Percentiles rank a stretch among this genome's conserved stretches.
These are phyloP conservation scores for Picus viridis DNA, from an alignment of 2,797 vertebrate species.

Conservation along the genomic window DNA sequence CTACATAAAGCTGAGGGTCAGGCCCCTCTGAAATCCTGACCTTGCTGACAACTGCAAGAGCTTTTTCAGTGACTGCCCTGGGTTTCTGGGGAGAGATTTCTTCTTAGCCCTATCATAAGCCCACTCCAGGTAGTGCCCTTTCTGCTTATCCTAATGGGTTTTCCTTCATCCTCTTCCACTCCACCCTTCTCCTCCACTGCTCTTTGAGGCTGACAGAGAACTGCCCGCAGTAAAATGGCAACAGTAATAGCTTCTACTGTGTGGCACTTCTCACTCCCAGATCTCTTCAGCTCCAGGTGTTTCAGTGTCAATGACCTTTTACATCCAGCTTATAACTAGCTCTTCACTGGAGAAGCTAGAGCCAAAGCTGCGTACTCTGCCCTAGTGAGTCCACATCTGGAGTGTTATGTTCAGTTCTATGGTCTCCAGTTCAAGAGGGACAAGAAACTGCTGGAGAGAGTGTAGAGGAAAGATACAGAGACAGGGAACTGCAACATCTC, in stretches of 20 bases:
- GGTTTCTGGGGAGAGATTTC: not conserved
- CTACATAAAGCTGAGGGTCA: not conserved
- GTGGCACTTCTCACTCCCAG: not conserved
- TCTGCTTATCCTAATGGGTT: not conserved
- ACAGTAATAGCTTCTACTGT: not conserved
- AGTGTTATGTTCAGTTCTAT: no score
- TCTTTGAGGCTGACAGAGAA: not conserved
- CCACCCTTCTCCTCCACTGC: not conserved
- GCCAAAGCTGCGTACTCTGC: not conserved
- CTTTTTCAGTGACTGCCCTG: not conserved
- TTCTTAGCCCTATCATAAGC: not conserved
- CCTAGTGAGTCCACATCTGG: no score
- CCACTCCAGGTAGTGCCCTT: not conserved
- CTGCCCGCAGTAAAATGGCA: not conserved
- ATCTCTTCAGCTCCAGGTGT: not conserved
- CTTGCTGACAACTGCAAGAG: not conserved
- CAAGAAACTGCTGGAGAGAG: no score
- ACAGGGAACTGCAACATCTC: no score
- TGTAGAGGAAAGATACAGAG: no score
- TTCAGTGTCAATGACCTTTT: not conserved
- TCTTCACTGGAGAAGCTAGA: not conserved
- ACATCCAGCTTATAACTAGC: not conserved
- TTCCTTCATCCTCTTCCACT: not conserved
- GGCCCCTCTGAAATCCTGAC: not conserved
- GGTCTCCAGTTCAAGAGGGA: no score